Conservation (phyloP, 2,113 vertebrate species). For the Hypanus sabinus region DNA sequence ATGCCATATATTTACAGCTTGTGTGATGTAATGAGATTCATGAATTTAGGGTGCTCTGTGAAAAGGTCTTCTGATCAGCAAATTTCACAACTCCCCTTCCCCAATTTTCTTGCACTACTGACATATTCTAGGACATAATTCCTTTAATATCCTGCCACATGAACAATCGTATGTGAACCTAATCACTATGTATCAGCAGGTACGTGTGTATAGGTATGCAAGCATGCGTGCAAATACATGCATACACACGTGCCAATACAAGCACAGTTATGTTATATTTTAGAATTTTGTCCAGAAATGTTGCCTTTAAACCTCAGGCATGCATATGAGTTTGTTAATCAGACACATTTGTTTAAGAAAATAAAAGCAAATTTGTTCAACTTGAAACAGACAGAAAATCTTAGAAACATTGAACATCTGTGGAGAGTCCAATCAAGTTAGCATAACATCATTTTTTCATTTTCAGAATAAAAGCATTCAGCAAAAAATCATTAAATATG, state of each 20-base stretch:
- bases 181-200: neutral
- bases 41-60: neutral
- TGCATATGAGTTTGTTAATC: neutral
- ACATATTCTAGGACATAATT: neutral
- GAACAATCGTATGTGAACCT: neutral
- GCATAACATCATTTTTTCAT: neutral
- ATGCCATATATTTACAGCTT: neutral
- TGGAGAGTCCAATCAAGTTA: neutral
- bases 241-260: no score
- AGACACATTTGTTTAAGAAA: neutral
- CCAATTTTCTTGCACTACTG: neutral
- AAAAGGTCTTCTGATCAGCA: neutral
- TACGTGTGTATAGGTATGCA: neutral
- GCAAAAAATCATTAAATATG: neutral
- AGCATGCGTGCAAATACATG: no score
- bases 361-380: neutral
- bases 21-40: neutral
- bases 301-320: neutral
- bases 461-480: neutral
- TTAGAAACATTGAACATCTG: neutral
- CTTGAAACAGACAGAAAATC: slow-evolving; percentile 3
- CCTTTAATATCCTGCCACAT: neutral
- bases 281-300: neutral
- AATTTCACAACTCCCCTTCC: neutral
- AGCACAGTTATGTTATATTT: neutral